phyloP scores from a whole-genome alignment of 2,797 vertebrate genomes.

The Lacerta agilis region DNA sequence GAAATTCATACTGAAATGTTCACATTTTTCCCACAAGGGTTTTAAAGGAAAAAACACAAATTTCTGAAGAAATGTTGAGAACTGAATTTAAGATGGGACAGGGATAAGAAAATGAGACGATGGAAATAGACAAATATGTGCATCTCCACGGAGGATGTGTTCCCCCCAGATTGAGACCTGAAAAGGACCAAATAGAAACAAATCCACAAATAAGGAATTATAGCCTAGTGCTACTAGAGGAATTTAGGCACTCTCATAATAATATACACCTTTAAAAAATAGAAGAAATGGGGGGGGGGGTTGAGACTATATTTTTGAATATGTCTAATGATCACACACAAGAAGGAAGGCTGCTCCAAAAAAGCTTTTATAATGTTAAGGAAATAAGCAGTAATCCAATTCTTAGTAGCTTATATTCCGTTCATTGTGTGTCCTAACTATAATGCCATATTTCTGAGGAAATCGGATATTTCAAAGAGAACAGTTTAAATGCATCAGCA shows the following conservation, averaged over 20 bases:
- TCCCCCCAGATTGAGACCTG: not conserved
- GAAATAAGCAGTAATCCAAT: not conserved
- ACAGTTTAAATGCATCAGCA: not conserved
- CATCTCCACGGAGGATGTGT: not conserved
- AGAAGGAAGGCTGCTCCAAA: not conserved
- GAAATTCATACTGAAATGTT: no score
- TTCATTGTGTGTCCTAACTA: not conserved
- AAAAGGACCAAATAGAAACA: not conserved
- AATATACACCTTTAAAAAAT: not conserved
- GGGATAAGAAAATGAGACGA: not conserved
- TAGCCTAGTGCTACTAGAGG: not conserved
- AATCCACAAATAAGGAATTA: not conserved
- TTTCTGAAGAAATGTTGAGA: no score
- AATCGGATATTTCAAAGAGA: not conserved
- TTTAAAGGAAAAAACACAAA: no score
- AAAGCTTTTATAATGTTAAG: not conserved
- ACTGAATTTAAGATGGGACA: not conserved
- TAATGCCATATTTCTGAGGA: not conserved
- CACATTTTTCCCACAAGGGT: no score
- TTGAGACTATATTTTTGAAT: not conserved
- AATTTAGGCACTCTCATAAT: not conserved
- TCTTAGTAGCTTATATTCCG: not conserved
- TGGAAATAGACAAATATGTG: no score
- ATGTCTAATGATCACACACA: not conserved
- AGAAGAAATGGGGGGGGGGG: not conserved